A percentile compares a stretch with the other conserved stretches of the same genome.
Conservation (phyloP, 2,797 vertebrate genomes). For the Megalops cyprinoides region DNA sequence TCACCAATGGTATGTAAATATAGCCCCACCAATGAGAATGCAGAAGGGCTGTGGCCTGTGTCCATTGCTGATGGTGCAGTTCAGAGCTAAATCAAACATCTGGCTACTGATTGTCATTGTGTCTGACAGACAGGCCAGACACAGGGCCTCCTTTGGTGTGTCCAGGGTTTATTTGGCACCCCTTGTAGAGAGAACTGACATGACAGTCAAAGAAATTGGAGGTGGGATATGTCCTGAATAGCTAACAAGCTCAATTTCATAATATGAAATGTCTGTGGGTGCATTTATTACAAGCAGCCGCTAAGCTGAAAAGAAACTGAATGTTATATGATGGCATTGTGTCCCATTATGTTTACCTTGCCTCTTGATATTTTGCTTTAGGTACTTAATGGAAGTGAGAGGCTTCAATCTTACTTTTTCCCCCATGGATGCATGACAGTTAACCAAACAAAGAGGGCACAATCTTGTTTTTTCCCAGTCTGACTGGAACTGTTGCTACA, state of each 20-base stretch:
- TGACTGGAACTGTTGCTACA: neutral
- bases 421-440: neutral
- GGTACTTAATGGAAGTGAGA: too few species aligned
- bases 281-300: neutral
- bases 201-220: too few species aligned
- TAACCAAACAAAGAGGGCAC: neutral
- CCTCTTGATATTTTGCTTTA: neutral
- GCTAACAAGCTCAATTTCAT: neutral
- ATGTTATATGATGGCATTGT: neutral
- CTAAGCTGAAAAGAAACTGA: neutral
- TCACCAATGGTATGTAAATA: neutral
- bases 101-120: slow-evolving; percentile 64
- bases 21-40: slow-evolving; percentile 32
- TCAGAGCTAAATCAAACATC: slow-evolving; percentile 51
- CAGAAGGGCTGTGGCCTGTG: slow-evolving; percentile 27
- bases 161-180: slow-evolving; percentile 44
- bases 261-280: neutral
- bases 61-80: slow-evolving; percentile 59
- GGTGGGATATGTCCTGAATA: neutral
- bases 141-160: slow-evolving; percentile 38
- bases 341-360: too few species aligned
- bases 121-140: neutral
- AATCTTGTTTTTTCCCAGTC: neutral
- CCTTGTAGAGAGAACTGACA: slow-evolving; percentile 42
- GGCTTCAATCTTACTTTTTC: neutral